phyloP scores from a whole-genome alignment of 2,797 vertebrate species.

The Loriculus beryllinus region DNA sequence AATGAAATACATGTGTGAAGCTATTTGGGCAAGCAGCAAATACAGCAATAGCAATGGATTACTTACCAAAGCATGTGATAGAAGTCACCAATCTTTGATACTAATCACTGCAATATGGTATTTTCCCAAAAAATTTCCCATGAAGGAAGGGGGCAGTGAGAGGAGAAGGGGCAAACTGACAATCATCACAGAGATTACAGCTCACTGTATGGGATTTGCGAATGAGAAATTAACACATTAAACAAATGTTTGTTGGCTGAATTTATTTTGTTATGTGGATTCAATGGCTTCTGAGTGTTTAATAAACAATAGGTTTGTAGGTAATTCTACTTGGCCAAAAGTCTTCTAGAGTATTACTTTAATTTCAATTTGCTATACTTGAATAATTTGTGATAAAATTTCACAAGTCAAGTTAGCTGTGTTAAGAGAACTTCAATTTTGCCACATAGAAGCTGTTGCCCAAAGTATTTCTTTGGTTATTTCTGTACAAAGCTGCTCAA shows the following conservation, averaged over 20 bases:
- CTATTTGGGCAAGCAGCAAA: slow-evolving; percentile 49
- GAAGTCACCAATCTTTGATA: slow-evolving; percentile 45
- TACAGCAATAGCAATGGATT: slow-evolving; percentile 34
- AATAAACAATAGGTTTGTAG: background rate
- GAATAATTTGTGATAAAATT: background rate
- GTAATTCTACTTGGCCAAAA: background rate
- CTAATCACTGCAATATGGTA: slow-evolving; percentile 56
- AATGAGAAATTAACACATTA: background rate
- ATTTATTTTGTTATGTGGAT: background rate
- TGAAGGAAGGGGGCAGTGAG: background rate
- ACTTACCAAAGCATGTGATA: slow-evolving; percentile 48
- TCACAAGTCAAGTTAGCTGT: background rate
- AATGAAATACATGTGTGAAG: slow-evolving; percentile 70
- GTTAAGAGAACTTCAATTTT: background rate
- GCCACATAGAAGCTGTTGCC: background rate
- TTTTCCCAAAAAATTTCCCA: background rate
- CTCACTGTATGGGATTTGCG: background rate
- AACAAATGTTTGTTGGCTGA: background rate
- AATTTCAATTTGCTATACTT: background rate
- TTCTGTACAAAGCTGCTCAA: background rate
- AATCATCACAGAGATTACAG: background rate
- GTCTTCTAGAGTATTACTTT: background rate
- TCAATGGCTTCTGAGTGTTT: background rate
- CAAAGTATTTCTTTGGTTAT: background rate
- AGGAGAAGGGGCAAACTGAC: background rate